Base-by-base conservation (phyloP, 2,797 vertebrate genomes). In the Artibeus jamaicensis region DNA sequence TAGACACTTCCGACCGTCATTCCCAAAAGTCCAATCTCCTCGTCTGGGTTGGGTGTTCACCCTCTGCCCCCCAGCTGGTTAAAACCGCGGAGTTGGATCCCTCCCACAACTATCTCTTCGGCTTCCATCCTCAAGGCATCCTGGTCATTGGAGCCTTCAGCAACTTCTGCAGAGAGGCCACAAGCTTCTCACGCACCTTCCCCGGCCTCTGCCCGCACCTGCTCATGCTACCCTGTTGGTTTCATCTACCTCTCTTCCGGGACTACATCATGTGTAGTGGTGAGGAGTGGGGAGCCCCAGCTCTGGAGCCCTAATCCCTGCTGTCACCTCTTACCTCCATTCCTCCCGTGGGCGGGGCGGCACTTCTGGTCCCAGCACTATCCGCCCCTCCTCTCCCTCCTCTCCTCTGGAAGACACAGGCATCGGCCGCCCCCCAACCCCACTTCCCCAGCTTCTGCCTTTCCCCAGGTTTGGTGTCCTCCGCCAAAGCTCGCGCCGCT, bases 191-290 rank as follows among this genome's bases (percentile, higher is more conserved):
- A 1, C 15, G 11, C 1, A 97, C 99, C 89, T 99, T 99, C 74
- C 99, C 99, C 0, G 98, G 99, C 11, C 98, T 99, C 3, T 94
- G 9, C 1, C 96, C 98, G 0, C 98, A 99, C 78, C 98, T 99
- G 65, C 98, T 99, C 73, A 98, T 98, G 98, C 97, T 99, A n/a
- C 99, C 99, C 0, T 98, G 98, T 98, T 99, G 99, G 98, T 99
- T 99, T 98, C 97, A 98, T 24, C 94, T 99, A 0, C 99, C 99
- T 0, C 93, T 99, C 93, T 99, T 99, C 97, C 97, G 98, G 22
- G 99, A 99, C 39, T 99, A 99, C 98, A 98, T 99, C 98, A 98
- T 99, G 99, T 97, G 74, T 74, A 98, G 98, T 95, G 98, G 99
- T 99, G 94, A 97, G 96, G 22, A 62, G 9, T 3, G 24, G 29